Evolutionary conservation across 1,140 invertebrate genomes (phyloP).

Genomic region (Megalopta genalis): DNA sequence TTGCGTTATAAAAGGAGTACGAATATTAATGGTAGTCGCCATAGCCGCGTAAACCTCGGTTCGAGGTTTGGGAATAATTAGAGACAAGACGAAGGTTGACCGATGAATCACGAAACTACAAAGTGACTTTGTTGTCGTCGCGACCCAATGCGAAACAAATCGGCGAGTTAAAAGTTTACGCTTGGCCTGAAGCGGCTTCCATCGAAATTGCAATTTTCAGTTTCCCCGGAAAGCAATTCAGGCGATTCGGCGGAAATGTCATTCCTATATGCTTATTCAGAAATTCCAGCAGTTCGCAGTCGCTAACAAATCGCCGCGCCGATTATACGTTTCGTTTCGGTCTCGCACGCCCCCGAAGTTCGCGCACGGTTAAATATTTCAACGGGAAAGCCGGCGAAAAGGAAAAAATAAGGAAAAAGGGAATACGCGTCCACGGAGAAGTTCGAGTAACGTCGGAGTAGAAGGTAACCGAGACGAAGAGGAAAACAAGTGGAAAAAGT

Average conservation of each 20-base stretch:
- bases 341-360: slow-evolving; percentile 36
- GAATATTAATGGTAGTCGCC: too few relatives aligned
- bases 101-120: too few relatives aligned
- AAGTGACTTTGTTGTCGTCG: background rate
- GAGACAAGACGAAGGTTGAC: too few relatives aligned
- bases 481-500: slow-evolving; percentile 63
- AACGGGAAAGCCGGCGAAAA: slow-evolving; percentile 24
- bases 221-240: background rate
- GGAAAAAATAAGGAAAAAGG: background rate
- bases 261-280: slow-evolving; percentile 20
- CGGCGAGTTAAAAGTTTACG: background rate
- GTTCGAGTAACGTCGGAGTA: slow-evolving; percentile 54
- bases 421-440: slow-evolving; percentile 39
- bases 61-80: too few relatives aligned
- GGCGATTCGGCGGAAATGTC: slow-evolving; percentile 5
- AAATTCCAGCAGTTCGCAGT: slow-evolving; percentile 12
- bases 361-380: slow-evolving; percentile 58
- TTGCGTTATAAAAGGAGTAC: too few relatives aligned
- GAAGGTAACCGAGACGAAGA: slow-evolving; percentile 18
- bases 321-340: slow-evolving; percentile 37
- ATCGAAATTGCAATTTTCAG: slow-evolving; percentile 15
- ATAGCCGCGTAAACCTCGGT: too few relatives aligned
- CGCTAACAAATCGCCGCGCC: slow-evolving; percentile 47
- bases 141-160: slow-evolving; percentile 12
- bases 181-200: background rate